These are phyloP conservation scores for Alouatta palliata DNA, from an alignment of 2,113 vertebrate genomes.

Conservation along the genomic window DNA sequence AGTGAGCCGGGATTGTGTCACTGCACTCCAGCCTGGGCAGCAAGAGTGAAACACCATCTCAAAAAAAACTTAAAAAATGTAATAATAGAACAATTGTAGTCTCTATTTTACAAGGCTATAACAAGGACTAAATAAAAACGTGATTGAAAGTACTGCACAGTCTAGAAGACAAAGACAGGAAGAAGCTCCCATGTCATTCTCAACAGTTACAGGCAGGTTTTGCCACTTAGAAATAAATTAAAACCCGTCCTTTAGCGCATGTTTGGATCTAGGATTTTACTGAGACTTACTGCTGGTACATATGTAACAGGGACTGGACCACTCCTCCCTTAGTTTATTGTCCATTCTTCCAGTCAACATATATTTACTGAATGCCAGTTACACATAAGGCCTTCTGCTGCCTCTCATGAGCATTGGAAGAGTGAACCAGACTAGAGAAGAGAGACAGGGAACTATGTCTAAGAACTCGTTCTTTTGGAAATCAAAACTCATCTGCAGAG, in stretches of 20 bases:
- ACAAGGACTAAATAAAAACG: background rate
- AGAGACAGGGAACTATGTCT: background rate
- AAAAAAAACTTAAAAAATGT: too few species aligned
- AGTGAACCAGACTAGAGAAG: background rate
- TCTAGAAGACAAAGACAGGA: background rate
- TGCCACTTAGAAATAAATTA: background rate
- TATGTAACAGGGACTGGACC: background rate
- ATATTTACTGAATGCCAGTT: background rate
- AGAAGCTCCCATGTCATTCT: background rate
- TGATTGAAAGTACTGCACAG: background rate
- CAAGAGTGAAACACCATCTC: too few species aligned
- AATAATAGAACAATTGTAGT: too few species aligned
- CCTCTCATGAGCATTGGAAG: background rate
- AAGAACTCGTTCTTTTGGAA: background rate
- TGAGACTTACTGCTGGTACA: background rate
- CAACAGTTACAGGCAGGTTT: background rate
- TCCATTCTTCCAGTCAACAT: background rate
- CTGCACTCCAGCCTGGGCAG: too few species aligned
- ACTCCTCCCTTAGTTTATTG: background rate
- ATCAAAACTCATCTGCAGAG: background rate
- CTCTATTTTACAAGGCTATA: background rate
- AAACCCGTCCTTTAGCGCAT: background rate
- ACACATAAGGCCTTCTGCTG: rapidly evolving
- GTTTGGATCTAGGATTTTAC: background rate
- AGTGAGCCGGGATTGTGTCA: too few species aligned